Evolutionary conservation across 1,140 invertebrate genomes (phyloP).

Genomic region (Frieseomelitta varia): DNA sequence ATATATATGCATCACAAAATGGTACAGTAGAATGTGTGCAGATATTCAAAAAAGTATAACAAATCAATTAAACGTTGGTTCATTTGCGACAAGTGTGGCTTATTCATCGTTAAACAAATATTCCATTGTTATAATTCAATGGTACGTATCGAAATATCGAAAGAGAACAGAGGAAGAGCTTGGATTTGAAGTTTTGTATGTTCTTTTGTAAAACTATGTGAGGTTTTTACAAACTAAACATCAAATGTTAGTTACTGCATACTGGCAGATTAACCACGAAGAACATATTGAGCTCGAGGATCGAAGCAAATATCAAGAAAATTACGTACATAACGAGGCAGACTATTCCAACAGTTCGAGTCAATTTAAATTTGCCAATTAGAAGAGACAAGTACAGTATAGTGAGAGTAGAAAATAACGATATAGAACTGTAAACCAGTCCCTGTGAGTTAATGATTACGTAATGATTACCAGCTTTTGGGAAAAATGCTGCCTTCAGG

Average conservation of each 20-base stretch:
- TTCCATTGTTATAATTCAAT: background rate
- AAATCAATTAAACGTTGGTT: background rate
- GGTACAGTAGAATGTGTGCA: background rate
- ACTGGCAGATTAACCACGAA: constrained; percentile 91
- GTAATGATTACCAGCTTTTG: constrained; percentile 86
- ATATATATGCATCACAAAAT: background rate
- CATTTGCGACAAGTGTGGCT: background rate
- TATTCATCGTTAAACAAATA: background rate
- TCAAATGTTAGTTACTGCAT: constrained; percentile 81
- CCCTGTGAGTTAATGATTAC: constrained; percentile 91
- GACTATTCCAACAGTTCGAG: constrained; percentile 88
- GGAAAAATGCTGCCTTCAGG: constrained; percentile 90
- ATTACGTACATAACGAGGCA: constrained; percentile 89
- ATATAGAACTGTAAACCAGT: constrained; percentile 91
- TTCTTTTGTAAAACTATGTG: background rate
- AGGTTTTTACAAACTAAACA: background rate
- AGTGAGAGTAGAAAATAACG: constrained; percentile 89
- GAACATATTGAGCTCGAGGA: constrained; percentile 94
- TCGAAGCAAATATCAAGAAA: constrained; percentile 89
- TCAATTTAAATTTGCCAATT: constrained; percentile 89
- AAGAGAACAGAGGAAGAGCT: background rate
- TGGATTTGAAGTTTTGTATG: background rate
- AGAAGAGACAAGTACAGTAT: constrained; percentile 89
- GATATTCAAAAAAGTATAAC: background rate
- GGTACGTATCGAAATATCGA: background rate